Base-by-base conservation (phyloP, 2,888 invertebrate genomes). In the Drosophila anomalipes region DNA sequence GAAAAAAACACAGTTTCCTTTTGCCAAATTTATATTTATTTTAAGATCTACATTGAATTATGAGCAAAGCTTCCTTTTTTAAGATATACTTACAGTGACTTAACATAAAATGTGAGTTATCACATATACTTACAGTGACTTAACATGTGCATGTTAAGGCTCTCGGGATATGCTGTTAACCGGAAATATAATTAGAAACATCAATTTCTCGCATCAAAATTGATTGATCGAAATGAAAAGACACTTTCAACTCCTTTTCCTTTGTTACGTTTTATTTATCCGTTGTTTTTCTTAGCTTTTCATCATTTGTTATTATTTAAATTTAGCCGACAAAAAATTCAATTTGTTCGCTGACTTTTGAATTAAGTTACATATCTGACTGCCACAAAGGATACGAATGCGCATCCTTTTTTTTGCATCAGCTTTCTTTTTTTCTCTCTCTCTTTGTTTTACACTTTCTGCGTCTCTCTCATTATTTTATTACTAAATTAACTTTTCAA, bases 191-290 rank as follows among this genome's bases (percentile, higher is more conserved):
- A 9, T 26, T 9, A 4, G 47, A 33, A 22, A n/a, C 1, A 32
- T 3, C 2, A 32, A 14, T 14, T 12, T n/a, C 16, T 37, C 7
- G 37, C 19, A 37, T 19, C 16, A 37, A 7, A 37, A 35, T n/a
- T 19, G 12, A n/a, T 5, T 16, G 22, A 2, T 9, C 3, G 19
- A 37, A 37, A 59, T 35, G 2, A 37, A 32, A 32, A 49, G 35
- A 56, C 49, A 30, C 5, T 32, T 30, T 22, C 7, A 14, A 30
- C n/a, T 51, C 69, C 73, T 67, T 74, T 81, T 82, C 70, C 69
- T 82, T 82, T 80, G 72, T 77, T 81, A 79, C 74, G 70, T 79
- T 81, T 81, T 81, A 81, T 81, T 81, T 78, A 75, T 80, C 68
- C 65, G 65, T 81, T 74, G 54, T 35, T 67, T 71, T 71, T 64